Evolutionary conservation across 2,888 invertebrate genomes (phyloP).

Genomic region (Xestobium rufovillosum): DNA sequence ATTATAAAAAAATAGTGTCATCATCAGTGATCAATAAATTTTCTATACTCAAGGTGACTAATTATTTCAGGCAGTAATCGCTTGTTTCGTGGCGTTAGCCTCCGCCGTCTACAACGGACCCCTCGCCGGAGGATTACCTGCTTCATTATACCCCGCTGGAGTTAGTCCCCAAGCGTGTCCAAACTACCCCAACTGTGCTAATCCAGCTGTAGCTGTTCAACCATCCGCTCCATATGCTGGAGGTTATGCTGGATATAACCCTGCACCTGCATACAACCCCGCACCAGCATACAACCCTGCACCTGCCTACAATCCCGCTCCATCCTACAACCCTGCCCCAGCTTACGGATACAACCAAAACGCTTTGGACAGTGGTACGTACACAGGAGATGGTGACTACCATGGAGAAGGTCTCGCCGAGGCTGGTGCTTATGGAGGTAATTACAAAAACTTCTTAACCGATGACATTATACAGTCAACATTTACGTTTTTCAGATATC

Average conservation of each 20-base stretch:
- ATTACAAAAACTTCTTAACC: not conserved
- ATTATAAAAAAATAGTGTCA: no score
- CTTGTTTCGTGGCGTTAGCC: constrained; percentile 35
- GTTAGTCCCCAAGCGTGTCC: constrained; percentile 43
- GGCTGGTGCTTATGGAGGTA: constrained; percentile 35
- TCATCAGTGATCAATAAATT: no score
- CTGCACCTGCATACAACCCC: constrained; percentile 21
- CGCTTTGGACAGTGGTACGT: constrained; percentile 36
- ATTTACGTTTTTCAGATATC: constrained; percentile 14
- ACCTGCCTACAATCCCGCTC: constrained; percentile 11
- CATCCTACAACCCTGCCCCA: constrained; percentile 19
- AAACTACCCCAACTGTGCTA: constrained; percentile 41
- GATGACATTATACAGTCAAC: no score
- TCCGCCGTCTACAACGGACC: constrained; percentile 39
- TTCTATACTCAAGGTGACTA: no score
- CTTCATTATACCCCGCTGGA: constrained; percentile 39
- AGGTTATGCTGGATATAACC: constrained; percentile 10
- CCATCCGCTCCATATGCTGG: constrained; percentile 26
- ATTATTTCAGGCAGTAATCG: constrained; percentile 38
- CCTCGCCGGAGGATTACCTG: constrained; percentile 40
- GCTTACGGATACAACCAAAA: constrained; percentile 29
- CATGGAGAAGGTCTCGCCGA: constrained; percentile 43
- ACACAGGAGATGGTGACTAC: constrained; percentile 42
- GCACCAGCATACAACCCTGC: constrained; percentile 25
- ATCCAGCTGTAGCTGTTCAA: constrained; percentile 40